Conservation (phyloP, 2,113 vertebrate genomes). For the Dipodomys spectabilis region DNA sequence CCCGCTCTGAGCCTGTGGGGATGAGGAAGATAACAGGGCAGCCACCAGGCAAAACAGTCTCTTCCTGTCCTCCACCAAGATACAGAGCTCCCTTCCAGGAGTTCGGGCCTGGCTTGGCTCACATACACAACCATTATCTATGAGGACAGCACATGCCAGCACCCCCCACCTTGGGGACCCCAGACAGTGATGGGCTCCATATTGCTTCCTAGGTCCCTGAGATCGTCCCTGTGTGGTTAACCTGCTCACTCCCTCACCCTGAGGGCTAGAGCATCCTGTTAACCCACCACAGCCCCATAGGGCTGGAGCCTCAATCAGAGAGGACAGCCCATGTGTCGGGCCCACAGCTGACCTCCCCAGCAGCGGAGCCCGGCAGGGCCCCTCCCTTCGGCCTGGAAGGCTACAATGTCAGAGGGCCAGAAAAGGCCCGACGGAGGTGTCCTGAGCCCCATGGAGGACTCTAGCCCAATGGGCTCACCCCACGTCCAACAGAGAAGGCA, state of each 20-base stretch:
- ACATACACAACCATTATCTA: background rate
- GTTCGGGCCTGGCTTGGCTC: no score
- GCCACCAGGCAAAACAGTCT: background rate
- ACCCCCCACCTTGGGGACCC: background rate
- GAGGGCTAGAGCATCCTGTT: conserved; percentile 37
- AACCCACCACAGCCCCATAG: conserved; percentile 53
- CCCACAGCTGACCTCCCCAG: no score
- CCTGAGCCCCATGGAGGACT: background rate
- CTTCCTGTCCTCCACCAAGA: no score
- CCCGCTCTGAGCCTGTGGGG: background rate
- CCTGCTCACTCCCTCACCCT: background rate
- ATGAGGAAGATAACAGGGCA: background rate
- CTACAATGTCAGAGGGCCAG: conserved; percentile 21
- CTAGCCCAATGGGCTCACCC: background rate
- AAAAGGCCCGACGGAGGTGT: conserved; percentile 55
- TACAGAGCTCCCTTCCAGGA: no score
- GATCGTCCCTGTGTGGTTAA: conserved; percentile 41
- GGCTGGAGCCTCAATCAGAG: conserved; percentile 79
- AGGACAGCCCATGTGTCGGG: conserved; percentile 60
- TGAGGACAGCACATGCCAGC: background rate
- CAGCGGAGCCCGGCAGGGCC: conserved; percentile 56
- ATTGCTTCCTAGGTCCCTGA: conserved; percentile 39
- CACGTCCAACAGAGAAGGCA: background rate
- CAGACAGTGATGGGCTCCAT: conserved; percentile 4
- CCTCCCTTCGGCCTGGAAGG: conserved; percentile 65